Evolutionary conservation across 2,113 vertebrate genomes (phyloP).

Genomic region (Mobula hypostoma): DNA sequence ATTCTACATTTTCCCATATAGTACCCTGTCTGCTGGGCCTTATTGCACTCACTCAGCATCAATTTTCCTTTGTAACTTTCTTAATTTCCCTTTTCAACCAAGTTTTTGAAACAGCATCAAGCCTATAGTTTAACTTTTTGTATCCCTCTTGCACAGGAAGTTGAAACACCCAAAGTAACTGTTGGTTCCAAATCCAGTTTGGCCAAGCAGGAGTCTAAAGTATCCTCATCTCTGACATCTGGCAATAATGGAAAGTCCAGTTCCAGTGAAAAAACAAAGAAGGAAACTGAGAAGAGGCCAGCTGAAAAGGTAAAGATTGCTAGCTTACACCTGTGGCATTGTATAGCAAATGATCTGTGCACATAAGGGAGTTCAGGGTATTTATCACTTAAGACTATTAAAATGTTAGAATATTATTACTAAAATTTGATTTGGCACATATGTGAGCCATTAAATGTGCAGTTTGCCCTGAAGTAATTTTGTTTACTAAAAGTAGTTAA

Average conservation of each 20-base stretch:
- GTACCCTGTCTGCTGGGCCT: too few species aligned
- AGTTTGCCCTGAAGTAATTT: neutral
- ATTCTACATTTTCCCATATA: too few species aligned
- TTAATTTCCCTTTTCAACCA: too few species aligned
- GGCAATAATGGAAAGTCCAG: conserved; percentile 73
- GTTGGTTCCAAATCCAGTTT: conserved; percentile 67
- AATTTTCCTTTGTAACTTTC: too few species aligned
- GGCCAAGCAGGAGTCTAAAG: conserved; percentile 81
- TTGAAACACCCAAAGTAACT: conserved; percentile 74
- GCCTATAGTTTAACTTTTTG: conserved; percentile 21
- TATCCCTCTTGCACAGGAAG: conserved; percentile 62
- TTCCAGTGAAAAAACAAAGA: conserved; percentile 80
- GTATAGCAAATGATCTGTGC: neutral
- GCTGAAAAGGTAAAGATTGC: conserved; percentile 73
- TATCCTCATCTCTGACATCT: conserved; percentile 63
- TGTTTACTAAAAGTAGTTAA: neutral
- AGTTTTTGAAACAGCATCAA: too few species aligned
- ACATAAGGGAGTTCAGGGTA: neutral
- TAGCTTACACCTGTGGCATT: neutral
- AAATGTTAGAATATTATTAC: neutral
- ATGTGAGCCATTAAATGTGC: neutral
- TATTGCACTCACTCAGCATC: too few species aligned
- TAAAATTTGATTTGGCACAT: neutral
- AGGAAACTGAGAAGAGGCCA: conserved; percentile 83
- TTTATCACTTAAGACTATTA: neutral